Evolutionary conservation across 2,888 invertebrate genomes (phyloP), one percentile per base, ranked within the genome.

Genomic region (Metopia argyrocephala): DNA sequence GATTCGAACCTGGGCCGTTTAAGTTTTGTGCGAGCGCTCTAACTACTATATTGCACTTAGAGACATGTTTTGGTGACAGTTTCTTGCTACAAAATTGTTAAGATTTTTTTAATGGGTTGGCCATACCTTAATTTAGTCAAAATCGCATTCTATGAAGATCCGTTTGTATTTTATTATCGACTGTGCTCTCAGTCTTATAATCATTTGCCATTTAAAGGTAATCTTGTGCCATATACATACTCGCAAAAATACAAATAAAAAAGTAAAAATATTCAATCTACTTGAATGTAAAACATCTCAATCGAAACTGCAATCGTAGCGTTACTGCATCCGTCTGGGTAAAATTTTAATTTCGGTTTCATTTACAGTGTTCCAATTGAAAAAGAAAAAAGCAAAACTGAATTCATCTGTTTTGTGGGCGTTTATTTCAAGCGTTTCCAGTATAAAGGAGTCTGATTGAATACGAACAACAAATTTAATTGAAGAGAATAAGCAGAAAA

Each of bases 201-300:
- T 74, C 73, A 74, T 76, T 80, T 80, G 76, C 73, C 80, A 80
- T 80, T 80, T 80, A 57, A 59, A 59, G 70, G 46, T 66, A 57
- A 61, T 79, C 66, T 73, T 48, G 57, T 56, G 3, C 23, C 23
- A 38, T 15, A 38, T 38, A 38, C 6, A 12, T 21, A 15, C 15
- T n/a, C 21, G 15, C 9, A 9, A 38, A 38, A 38, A 9, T 38
- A 38, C 38, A 15, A 9, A 5, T 12, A 9, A 4, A 38, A 1
- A 1, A n/a, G n/a, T n/a, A n/a, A 9, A 38, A 38, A 38, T 38
- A 15, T 38, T 38, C 2, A 38, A 38, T 12, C 38, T 38, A 38
- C 38, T 38, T 15, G 38, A 38, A 38, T 15, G 15, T 38, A 38
- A 38, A 38, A 38, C 38, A 38, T 38, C 38, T 38, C 38, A 38